Base-by-base conservation (phyloP, 2,888 invertebrate genomes). In the Acanthoscelides obtectus region DNA sequence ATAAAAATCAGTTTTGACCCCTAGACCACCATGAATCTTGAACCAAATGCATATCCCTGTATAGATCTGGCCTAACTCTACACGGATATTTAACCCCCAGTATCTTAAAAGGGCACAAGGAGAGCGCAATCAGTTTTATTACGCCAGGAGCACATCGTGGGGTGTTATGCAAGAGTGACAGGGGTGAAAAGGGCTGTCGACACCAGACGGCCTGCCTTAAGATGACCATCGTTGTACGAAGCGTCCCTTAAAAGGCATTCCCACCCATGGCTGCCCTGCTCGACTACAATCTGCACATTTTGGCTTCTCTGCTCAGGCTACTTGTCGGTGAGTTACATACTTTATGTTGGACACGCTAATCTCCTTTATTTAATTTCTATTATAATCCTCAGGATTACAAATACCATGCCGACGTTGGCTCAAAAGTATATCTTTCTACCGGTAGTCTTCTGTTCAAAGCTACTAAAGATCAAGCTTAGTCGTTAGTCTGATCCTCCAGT, bases 221-320 rank as follows among this genome's bases (percentile, higher is more conserved):
- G 74, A 75, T 68, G 72, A 64, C 71, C 72, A 70, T 69, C 66
- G 71, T 70, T 70, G 72, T 73, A 71, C 71, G 74, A 74, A 69
- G 72, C 68, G 74, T 72, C 74, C 75, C 75, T 73, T 75, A 70
- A 75, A 77, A 78, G 77, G 77, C 71, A 69, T 74, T 87, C 67
- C 22, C 68, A 66, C 86, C 86, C 84, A 89, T 89, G 89, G 89
- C 88, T 87, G 87, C 88, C 80, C 87, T 88, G 80, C 22, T 21
- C 8, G 89, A 90, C 84, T 86, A 89, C 76, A 81, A 81, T 76
- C 78, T 80, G 82, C 88, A 89, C 83, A 86, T 88, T 83, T 84
- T 89, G 80, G 89, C 89, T 81, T 89, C 88, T 85, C 86, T 90
- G 75, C 87, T 90, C 77, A 88, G 90, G 86, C 88, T 90, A 77